Conservation (phyloP, 2,888 invertebrate species). For the Aspidiotus destructor region DNA sequence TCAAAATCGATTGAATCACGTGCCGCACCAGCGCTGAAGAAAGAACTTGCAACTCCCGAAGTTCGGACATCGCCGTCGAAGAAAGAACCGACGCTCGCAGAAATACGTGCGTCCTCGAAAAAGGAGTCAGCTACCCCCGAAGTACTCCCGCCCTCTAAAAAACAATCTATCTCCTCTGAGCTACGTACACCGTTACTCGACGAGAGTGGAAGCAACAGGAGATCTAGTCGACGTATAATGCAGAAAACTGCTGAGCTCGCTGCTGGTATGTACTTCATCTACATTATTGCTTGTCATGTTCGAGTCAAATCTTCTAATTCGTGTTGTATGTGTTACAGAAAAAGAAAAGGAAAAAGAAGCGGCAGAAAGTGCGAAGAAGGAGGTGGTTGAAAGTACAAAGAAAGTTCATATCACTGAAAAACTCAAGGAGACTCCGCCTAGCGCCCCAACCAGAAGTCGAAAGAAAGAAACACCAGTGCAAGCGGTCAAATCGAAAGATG, state of each 20-base stretch:
- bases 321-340: not conserved
- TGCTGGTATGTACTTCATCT: not conserved
- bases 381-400: not conserved
- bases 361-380: not conserved
- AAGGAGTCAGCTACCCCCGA: no score
- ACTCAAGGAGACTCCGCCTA: no score
- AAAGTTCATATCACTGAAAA: no score
- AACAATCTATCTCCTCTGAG: not conserved
- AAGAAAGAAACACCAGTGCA: not conserved
- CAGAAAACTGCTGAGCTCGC: not conserved
- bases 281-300: not conserved
- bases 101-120: no score
- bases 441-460: no score
- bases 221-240: conserved; percentile 6
- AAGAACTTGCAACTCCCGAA: no score
- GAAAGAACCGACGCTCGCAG: no score
- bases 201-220: not conserved
- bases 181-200: not conserved
- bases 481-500: not conserved
- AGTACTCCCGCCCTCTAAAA: not conserved
- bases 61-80: no score
- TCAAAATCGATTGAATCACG: no score
- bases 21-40: no score
- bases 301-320: not conserved
- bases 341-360: conserved; percentile 9